A percentile compares a stretch with the other conserved stretches of the same genome.
Evolutionary conservation across 1,140 invertebrate genomes (phyloP).

Genomic region (Wiebesia pumilae): DNA sequence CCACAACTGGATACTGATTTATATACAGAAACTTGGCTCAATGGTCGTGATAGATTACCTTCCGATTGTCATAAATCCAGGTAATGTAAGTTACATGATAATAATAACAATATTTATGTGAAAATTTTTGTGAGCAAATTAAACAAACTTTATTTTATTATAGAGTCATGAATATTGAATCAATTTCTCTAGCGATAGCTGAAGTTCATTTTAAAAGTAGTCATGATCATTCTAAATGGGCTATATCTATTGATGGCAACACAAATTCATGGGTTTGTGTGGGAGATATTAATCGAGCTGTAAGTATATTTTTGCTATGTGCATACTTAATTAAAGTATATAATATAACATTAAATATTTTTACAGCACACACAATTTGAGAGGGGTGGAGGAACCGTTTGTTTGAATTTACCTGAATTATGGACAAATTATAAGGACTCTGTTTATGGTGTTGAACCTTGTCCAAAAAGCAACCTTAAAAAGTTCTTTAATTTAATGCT

Average conservation of each 20-base stretch:
- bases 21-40: conserved; percentile 91
- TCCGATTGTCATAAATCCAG: conserved; percentile 79
- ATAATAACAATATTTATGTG: conserved; percentile 63
- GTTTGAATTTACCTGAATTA: conserved; percentile 76
- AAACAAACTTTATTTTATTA: conserved; percentile 59
- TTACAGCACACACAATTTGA: conserved; percentile 82
- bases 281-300: conserved; percentile 94
- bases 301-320: conserved; percentile 69
- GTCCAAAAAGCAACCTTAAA: conserved; percentile 55
- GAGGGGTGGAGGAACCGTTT: conserved; percentile 89
- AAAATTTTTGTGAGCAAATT: conserved; percentile 63
- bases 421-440: conserved; percentile 76
- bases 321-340: conserved; percentile 34
- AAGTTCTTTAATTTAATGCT: conserved; percentile 40
- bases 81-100: conserved; percentile 53
- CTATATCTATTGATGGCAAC: conserved; percentile 79
- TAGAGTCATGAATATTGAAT: conserved; percentile 82
- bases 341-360: conserved; percentile 38
- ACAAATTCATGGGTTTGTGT: conserved; percentile 87
- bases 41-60: conserved; percentile 83
- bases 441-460: conserved; percentile 72
- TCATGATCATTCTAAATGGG: conserved; percentile 95
- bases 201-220: conserved; percentile 82
- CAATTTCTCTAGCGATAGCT: conserved; percentile 75
- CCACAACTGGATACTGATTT: conserved; percentile 82